Conservation (phyloP, 2,888 invertebrate genomes). For the Aleiodes testaceus region DNA sequence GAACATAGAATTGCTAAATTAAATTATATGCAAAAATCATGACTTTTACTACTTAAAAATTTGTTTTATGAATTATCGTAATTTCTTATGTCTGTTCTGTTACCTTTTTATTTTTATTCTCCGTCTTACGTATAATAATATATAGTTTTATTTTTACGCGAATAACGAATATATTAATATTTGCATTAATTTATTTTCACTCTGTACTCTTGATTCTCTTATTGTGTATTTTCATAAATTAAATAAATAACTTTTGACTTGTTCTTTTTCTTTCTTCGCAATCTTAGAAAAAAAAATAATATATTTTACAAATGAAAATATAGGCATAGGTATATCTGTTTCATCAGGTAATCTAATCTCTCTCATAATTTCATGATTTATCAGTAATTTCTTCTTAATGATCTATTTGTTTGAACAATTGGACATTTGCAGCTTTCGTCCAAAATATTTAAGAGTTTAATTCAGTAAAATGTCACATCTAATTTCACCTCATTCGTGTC, state of each 20-base stretch:
- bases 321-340: conserved; percentile 55
- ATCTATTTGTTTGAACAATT: neutral
- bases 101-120: conserved; percentile 65
- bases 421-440: neutral
- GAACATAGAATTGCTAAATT: neutral
- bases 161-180: conserved; percentile 70
- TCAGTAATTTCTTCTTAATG: too few species aligned
- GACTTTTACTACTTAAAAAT: neutral
- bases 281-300: conserved; percentile 66
- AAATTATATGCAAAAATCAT: conserved; percentile 33
- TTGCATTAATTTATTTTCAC: conserved; percentile 55
- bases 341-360: conserved; percentile 32
- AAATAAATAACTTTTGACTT: conserved; percentile 69
- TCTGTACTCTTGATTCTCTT: conserved; percentile 32
- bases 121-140: conserved; percentile 52
- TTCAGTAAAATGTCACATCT: neutral
- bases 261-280: conserved; percentile 44
- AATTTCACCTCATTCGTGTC: neutral
- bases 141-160: conserved; percentile 58
- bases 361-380: conserved; percentile 14
- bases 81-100: conserved; percentile 45
- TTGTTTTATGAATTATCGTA: conserved; percentile 48
- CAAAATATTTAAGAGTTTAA: neutral
- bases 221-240: conserved; percentile 66
- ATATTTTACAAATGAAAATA: conserved; percentile 70